These are phyloP conservation scores for Platichthys stellatus DNA, from an alignment of 2,113 vertebrate genomes.

Conservation along the genomic window DNA sequence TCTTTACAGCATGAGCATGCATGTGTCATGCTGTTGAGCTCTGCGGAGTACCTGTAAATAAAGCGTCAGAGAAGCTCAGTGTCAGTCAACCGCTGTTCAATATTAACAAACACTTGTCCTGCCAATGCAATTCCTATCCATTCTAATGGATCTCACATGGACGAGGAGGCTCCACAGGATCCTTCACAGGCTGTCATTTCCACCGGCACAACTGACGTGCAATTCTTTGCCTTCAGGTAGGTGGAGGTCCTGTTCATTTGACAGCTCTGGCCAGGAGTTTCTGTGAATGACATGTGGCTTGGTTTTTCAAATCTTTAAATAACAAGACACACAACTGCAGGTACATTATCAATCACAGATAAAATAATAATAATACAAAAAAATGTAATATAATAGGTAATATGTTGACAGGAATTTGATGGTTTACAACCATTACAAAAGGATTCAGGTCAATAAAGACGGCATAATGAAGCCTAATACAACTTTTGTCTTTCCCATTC, in stretches of 20 bases:
- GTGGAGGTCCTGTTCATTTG: conserved; percentile 66
- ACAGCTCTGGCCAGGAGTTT: conserved; percentile 73
- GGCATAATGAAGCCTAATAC: neutral
- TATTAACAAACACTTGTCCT: neutral
- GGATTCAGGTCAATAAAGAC: neutral
- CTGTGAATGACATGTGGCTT: conserved; percentile 54
- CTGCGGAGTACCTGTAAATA: conserved; percentile 76
- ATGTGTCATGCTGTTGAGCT: conserved; percentile 63
- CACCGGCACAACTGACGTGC: conserved; percentile 77
- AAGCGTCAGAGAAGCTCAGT: conserved; percentile 7
- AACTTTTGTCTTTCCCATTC: too few relatives aligned
- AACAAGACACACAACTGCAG: neutral
- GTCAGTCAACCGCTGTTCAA: neutral
- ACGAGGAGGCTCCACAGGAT: conserved; percentile 84
- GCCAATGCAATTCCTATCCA: neutral
- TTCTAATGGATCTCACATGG: conserved; percentile 80
- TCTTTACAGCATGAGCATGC: conserved; percentile 82
- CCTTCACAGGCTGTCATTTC: conserved; percentile 86
- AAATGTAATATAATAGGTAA: neutral
- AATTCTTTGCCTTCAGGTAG: conserved; percentile 73
- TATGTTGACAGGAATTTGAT: neutral
- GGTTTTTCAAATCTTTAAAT: neutral
- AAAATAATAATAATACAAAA: neutral
- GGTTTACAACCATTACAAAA: neutral
- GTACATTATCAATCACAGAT: too few relatives aligned